Evolutionary conservation across 2,888 invertebrate genomes (phyloP), one percentile per base, ranked within the genome.

Genomic region (Parasteatoda lunata): DNA sequence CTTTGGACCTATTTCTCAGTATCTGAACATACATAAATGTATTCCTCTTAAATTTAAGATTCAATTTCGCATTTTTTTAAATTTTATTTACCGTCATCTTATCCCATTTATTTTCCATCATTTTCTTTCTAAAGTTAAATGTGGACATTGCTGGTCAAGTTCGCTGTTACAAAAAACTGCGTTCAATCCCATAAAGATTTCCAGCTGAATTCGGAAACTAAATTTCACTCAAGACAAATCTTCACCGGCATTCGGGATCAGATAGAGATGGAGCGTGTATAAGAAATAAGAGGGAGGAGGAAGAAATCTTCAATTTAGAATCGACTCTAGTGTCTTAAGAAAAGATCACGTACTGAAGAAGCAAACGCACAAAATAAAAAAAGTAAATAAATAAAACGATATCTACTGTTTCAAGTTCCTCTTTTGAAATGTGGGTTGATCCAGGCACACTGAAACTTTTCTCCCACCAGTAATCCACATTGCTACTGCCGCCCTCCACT

Each of bases 381-480:
- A 30, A n/a, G 48, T 9, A 9, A 15, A 51, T n/a, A n/a, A 15
- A 45, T 30, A 77, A 49, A 69, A 5, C 48, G 77, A 54, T 47
- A 68, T 66, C 77, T 68, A 77, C 15, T 66, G 68, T 77, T 68
- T 77, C 77, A 52, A 47, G 68, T 69, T 49, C 66, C 48, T 54
- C 54, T 70, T 59, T 54, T 9, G 13, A 77, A 77, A 52, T 66
- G 68, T 77, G 48, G 77, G 51, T 11, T 51, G 51, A 13, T 51
- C 51, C 51, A 0, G 51, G 64, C 7, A 45, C 48, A 54, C 68
- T 77, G 70, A 48, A 70, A 49, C 9, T 68, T 73, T 30, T 45
- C 47, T 73, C 11, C 59, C 47, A 59, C 48, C 64, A n/a, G 48
- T 64, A 64, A 75, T 47, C 59, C 75, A 47, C 75, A 59, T 48